phyloP scores from a whole-genome alignment of 1,140 invertebrate species.

The Apis laboriosa region DNA sequence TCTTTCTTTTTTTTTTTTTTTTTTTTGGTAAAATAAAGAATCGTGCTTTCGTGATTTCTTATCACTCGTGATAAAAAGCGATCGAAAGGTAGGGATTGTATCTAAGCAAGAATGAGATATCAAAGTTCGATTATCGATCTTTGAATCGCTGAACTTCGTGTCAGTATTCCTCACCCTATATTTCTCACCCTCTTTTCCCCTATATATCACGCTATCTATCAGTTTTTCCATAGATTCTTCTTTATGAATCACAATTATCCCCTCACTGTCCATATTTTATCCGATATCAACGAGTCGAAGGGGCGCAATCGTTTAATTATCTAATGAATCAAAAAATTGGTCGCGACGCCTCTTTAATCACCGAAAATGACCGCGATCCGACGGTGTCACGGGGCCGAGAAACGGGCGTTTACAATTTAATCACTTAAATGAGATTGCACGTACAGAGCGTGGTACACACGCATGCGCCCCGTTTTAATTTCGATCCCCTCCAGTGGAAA shows the following conservation, averaged over 20 bases:
- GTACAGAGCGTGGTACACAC: not conserved
- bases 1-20: too few relatives aligned
- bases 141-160: too few relatives aligned
- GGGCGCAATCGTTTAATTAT: constrained; percentile 22
- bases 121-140: too few relatives aligned
- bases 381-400: not conserved
- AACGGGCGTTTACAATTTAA: constrained; percentile 40
- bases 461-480: constrained; percentile 23
- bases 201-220: not conserved
- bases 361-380: constrained; percentile 18
- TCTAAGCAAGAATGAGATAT: too few relatives aligned
- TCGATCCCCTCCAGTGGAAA: not conserved
- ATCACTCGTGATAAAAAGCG: too few relatives aligned
- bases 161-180: too few relatives aligned
- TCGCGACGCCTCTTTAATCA: constrained; percentile 29
- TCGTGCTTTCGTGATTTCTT: too few relatives aligned
- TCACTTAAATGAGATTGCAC: constrained; percentile 41
- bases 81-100: too few relatives aligned
- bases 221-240: not conserved
- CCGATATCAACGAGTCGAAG: not conserved
- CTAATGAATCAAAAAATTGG: constrained; percentile 39
- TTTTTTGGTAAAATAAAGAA: too few relatives aligned
- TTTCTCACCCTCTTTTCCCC: not conserved
- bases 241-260: not conserved
- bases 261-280: constrained; percentile 21